Base-by-base conservation (phyloP, 1,140 invertebrate genomes). In the Ridgeia piscesae region DNA sequence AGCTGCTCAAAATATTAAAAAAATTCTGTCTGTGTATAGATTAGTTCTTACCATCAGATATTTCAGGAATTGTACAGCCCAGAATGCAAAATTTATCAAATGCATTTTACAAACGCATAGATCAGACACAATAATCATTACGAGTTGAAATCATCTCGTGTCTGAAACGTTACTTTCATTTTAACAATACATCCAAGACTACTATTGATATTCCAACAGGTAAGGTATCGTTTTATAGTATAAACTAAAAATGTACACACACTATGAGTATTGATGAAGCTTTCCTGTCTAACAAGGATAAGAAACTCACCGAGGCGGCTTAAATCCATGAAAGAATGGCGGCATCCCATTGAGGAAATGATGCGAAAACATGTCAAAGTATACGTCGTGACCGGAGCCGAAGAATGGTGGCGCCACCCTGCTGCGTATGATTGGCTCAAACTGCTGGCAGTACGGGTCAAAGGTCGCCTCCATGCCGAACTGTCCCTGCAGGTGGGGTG, bases 241-340 rank as follows among this genome's bases (percentile, higher is more conserved):
- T 42, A 42, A 42, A 42, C 42, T 42, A 42, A 42, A 42, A 42
- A n/a, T n/a, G n/a, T 42, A 42, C 42, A 11, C 42, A 42, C 4
- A 4, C 42, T 11, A 42, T 11, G 11, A 42, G 42, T 42, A 42
- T 42, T 11, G 4, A 6, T 42, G 11, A 42, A 42, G 11, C 4
- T 4, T 42, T 42, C 42, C 31, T 34, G 4, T 77, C 35, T 33
- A 21, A 58, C 14, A 33, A 77, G 31, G 77, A 35, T 33, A 92
- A 6, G 58, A 35, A 92, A 33, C n/a, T 93, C 58, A 94, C 94
- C 94, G 94, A 88, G 93, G 92, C 48, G 93, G 94, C 77, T 94
- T 92, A 34, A 94, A 93, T 9, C 94, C 94, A 77, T 93, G 93
- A 77, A 94, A 94, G 34, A 94, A 93, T 48, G 93, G 94, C 48